phyloP scores from a whole-genome alignment of 1,140 invertebrate genomes.

The Penaeus vannamei region DNA sequence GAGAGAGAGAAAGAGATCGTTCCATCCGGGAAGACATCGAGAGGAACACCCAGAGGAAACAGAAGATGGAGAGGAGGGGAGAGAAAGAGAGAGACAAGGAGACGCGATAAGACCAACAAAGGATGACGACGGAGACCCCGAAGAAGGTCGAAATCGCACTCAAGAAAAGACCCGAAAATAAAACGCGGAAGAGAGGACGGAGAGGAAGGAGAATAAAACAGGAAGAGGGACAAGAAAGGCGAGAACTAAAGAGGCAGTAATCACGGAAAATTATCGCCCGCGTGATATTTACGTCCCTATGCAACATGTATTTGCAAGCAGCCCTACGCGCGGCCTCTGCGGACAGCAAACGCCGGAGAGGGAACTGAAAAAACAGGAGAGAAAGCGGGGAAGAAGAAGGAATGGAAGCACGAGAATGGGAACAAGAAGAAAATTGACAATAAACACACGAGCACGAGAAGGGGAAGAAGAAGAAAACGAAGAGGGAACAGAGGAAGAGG shows the following conservation, averaged over 20 bases:
- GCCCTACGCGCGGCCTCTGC: too few species aligned
- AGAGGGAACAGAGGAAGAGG: neutral
- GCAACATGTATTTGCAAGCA: too few species aligned
- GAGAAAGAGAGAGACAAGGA: neutral
- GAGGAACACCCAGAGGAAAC: neutral
- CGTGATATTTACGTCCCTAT: neutral
- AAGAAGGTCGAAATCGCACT: neutral
- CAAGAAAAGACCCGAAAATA: neutral
- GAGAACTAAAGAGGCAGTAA: neutral
- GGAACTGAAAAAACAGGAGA: neutral
- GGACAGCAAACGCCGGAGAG: neutral
- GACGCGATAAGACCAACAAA: neutral
- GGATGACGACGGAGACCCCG: neutral
- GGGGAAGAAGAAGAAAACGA: neutral
- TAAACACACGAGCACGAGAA: neutral
- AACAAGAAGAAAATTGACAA: neutral
- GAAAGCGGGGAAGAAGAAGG: neutral
- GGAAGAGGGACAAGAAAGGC: neutral
- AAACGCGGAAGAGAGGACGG: neutral
- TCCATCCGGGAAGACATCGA: neutral
- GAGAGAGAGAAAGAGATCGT: slow-evolving; percentile 12
- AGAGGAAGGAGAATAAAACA: neutral
- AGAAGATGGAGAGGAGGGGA: neutral
- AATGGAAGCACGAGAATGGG: neutral
- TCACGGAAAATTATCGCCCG: neutral